Base-by-base conservation (phyloP, 2,888 invertebrate genomes). In the Falcaria lacertinaria region DNA sequence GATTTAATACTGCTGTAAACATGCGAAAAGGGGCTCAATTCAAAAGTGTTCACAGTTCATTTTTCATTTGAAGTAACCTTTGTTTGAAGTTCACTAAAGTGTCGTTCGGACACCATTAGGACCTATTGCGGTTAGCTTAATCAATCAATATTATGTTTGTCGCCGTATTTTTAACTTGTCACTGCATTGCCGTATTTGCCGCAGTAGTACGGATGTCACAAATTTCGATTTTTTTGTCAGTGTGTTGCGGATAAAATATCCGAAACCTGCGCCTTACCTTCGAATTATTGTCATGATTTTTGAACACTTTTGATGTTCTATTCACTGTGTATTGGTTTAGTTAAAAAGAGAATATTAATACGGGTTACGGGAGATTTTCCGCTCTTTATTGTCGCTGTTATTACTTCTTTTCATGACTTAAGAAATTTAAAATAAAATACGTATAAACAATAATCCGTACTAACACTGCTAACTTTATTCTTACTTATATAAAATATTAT, bases 201-300 rank as follows among this genome's bases (percentile, higher is more conserved):
- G n/a, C n/a, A 19, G 16, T 39, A 36, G 60, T 69, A 78, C 84
- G 84, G 84, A 84, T 83, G 71, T 74, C 74, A 72, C 76, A 64
- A 66, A 22, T 57, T 67, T 65, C 56, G 54, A 67, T 74, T 71
- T 60, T 56, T 72, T 67, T 67, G 56, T 58, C 47, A 50, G 63
- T 67, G 11, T 28, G 28, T 11, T 28, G 28, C 28, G 8, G 28
- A 28, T 28, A 11, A 3, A 19, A 28, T 11, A 28, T 28, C 28
- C 28, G 28, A 7, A 11, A 28, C 11, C 3, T 11, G 1, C 2
- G 28, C 2, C 2, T 6, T 4, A 19, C 3, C 6, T 19, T 3
- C 19, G 19, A 6, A 19, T 19, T 4, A 4, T 19, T 19, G n/a
- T n/a, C n/a, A 19, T 19, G 6, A 19, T 19, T 19, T 19, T 4